Percentiles rank a stretch among this genome's conserved stretches.
These are phyloP conservation scores for Pyrocephalus nanus DNA, from an alignment of 2,797 vertebrate species.

Conservation along the genomic window DNA sequence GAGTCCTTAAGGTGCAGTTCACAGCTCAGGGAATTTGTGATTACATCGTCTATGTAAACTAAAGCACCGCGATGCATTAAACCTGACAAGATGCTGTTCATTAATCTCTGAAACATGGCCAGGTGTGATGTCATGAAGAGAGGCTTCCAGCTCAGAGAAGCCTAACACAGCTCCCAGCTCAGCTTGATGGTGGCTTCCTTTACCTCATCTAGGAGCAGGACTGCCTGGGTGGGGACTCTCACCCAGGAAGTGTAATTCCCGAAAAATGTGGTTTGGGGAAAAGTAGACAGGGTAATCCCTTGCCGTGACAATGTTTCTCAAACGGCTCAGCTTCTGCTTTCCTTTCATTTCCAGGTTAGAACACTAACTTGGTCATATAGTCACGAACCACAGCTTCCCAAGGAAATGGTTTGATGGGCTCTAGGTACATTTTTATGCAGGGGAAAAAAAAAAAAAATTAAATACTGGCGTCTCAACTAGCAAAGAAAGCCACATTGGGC, in stretches of 20 bases:
- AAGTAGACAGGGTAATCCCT: constrained; percentile 52
- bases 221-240: constrained; percentile 72
- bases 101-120: constrained; percentile 77
- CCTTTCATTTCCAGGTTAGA: constrained; percentile 44
- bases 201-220: constrained; percentile 51
- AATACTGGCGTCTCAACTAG: neutral
- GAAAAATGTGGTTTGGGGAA: constrained; percentile 60
- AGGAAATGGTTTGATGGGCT: constrained; percentile 36
- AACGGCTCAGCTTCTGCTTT: constrained; percentile 31
- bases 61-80: constrained; percentile 71
- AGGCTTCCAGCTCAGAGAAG: constrained; percentile 65
- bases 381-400: constrained; percentile 38
- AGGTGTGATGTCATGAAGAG: constrained; percentile 75
- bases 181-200: constrained; percentile 62
- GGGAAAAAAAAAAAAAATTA: neutral
- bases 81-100: constrained; percentile 77
- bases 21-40: constrained; percentile 76
- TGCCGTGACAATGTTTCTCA: constrained; percentile 26
- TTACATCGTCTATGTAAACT: constrained; percentile 73
- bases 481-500: neutral
- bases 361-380: neutral
- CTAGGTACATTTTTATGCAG: neutral
- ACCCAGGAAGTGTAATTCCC: constrained; percentile 16
- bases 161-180: constrained; percentile 45
- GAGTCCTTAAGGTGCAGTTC: constrained; percentile 76